phyloP scores from a whole-genome alignment of 2,797 vertebrate species.

The Brachyrhaphis roseni region DNA sequence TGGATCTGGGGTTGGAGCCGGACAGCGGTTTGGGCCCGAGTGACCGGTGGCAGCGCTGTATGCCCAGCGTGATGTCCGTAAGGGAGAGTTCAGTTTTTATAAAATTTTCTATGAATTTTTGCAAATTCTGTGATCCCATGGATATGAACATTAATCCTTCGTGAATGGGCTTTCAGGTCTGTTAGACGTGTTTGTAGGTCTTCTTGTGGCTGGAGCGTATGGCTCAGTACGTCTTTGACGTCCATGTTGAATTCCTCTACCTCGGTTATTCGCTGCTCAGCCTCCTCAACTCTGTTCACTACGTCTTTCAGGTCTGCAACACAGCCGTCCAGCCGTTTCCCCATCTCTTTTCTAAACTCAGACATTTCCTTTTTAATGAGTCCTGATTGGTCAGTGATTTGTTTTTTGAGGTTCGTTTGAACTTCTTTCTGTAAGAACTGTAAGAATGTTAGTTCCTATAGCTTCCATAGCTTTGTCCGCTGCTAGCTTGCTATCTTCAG shows the following conservation, averaged over 20 bases:
- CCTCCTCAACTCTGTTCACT: background rate
- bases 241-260: background rate
- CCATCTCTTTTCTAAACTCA: background rate
- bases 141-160: background rate
- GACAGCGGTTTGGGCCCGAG: background rate
- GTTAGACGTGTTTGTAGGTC: background rate
- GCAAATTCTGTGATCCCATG: background rate
- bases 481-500: too few species aligned
- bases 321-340: background rate
- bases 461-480: too few species aligned
- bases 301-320: background rate
- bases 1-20: too few species aligned
- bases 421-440: too few species aligned
- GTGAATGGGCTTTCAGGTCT: background rate
- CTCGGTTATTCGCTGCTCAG: background rate
- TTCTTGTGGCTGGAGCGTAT: background rate
- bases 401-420: too few species aligned
- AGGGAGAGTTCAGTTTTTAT: conserved; percentile 6
- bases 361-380: background rate
- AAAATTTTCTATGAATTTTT: background rate
- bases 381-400: too few species aligned
- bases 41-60: conserved; percentile 4
- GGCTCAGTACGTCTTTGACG: background rate
- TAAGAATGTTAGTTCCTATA: too few species aligned
- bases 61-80: background rate